These are phyloP conservation scores for Gymnorhina tibicen DNA, from an alignment of 2,113 vertebrate genomes.

Conservation along the genomic window DNA sequence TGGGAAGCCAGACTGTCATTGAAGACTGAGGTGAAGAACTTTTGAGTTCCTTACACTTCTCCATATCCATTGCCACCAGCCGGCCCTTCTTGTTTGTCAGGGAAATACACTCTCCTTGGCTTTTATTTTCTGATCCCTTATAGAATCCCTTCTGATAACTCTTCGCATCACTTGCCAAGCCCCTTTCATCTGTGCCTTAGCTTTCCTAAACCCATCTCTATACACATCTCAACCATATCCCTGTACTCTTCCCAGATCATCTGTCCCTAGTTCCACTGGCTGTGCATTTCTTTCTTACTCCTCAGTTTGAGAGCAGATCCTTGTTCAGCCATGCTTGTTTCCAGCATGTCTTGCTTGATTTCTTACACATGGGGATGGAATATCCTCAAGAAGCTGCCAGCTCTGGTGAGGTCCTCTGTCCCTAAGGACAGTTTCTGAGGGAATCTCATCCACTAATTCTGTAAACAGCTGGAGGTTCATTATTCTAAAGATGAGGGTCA, in stretches of 20 bases:
- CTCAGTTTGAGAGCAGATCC: neutral
- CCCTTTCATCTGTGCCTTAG: neutral
- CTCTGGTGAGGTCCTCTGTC: neutral
- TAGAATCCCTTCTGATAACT: neutral
- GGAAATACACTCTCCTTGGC: neutral
- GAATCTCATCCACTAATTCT: neutral
- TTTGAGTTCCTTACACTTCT: neutral
- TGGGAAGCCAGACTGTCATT: neutral
- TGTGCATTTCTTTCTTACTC: neutral
- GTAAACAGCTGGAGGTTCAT: neutral
- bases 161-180: rapidly evolving
- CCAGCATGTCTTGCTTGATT: neutral
- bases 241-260: neutral
- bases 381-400: neutral
- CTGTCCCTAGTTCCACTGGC: neutral
- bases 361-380: neutral
- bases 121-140: neutral
- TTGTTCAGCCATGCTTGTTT: neutral
- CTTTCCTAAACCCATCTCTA: neutral
- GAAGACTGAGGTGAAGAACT: neutral
- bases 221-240: neutral
- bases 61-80: neutral
- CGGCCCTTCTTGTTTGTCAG: neutral
- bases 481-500: neutral
- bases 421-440: neutral